A percentile compares a stretch with the other conserved stretches of the same genome.
phyloP scores from a whole-genome alignment of 2,888 invertebrate genomes.

The Nemurella pictetii region DNA sequence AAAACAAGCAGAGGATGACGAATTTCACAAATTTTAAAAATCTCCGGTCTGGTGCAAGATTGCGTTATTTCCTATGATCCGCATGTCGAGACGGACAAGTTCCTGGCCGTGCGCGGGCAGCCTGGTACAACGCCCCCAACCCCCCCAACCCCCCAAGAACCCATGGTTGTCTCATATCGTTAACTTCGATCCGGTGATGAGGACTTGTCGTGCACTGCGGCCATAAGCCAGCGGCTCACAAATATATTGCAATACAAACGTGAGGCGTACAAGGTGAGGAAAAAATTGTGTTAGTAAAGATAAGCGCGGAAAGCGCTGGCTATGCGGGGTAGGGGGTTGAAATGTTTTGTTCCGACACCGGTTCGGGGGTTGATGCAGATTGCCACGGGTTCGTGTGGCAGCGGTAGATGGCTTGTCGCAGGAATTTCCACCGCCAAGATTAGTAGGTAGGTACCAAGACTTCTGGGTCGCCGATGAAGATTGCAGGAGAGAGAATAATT shows the following conservation, averaged over 20 bases:
- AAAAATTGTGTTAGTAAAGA: background rate
- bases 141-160: background rate
- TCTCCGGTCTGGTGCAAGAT: background rate
- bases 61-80: background rate
- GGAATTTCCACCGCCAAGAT: background rate
- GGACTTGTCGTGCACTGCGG: background rate
- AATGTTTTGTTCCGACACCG: background rate
- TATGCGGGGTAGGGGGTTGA: background rate
- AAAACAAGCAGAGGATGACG: too few relatives aligned
- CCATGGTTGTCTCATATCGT: constrained; percentile 5
- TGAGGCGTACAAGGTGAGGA: background rate
- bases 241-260: too few relatives aligned
- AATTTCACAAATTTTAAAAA: background rate
- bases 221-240: constrained; percentile 2
- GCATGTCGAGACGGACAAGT: background rate
- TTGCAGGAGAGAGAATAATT: background rate
- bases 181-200: constrained; percentile 6
- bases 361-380: background rate
- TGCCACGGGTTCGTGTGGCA: background rate
- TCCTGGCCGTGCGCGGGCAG: background rate
- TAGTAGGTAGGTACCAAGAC: background rate
- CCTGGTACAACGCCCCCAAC: background rate
- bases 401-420: background rate
- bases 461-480: background rate
- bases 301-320: background rate